Evolutionary conservation across 2,888 invertebrate genomes (phyloP).

Genomic region (Epinotia ramella): DNA sequence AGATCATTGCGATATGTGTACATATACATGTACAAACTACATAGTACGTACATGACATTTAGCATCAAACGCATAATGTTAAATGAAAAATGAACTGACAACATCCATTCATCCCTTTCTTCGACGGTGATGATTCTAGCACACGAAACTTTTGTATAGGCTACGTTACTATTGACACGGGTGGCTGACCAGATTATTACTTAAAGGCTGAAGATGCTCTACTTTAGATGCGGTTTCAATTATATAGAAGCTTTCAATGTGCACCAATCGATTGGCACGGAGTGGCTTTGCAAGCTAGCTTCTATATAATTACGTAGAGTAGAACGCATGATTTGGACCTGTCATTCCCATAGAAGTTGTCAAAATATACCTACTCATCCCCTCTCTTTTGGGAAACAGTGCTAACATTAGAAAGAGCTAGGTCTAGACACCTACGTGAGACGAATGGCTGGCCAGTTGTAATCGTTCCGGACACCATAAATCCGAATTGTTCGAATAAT

Average conservation of each 20-base stretch:
- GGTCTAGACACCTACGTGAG: background rate
- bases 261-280: background rate
- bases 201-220: background rate
- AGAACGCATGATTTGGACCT: background rate
- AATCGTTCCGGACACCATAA: slow-evolving; percentile 22
- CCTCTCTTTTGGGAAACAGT: background rate
- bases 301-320: background rate
- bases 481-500: slow-evolving; percentile 30
- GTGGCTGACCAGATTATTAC: background rate
- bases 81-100: background rate
- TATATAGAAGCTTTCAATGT: background rate
- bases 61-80: too few species aligned
- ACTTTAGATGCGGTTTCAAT: background rate
- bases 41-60: background rate
- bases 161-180: background rate
- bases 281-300: background rate
- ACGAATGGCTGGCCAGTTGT: background rate
- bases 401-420: background rate
- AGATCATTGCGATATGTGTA: slow-evolving; percentile 1
- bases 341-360: background rate
- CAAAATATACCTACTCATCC: background rate
- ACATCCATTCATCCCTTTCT: background rate
- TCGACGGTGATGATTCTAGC: background rate
- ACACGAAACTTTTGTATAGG: background rate
- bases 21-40: background rate